A percentile compares a stretch with the other conserved stretches of the same genome.
These are phyloP conservation scores for Cavia aperea DNA, from an alignment of 2,113 vertebrate species.

Conservation along the genomic window DNA sequence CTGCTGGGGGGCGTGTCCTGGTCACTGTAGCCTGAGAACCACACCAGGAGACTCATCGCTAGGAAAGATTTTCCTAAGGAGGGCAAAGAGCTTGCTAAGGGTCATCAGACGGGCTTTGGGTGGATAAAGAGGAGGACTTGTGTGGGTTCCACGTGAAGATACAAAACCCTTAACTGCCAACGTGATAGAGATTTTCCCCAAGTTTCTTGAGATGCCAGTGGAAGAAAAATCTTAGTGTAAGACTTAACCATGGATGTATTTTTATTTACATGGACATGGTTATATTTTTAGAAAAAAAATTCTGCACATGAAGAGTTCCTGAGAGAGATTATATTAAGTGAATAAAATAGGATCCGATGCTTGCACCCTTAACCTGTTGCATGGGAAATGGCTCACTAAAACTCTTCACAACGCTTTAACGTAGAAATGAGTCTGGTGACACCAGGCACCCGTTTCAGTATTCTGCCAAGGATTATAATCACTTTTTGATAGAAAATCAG, in stretches of 20 bases:
- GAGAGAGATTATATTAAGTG: slow-evolving; percentile 9
- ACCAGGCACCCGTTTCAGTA: not conserved
- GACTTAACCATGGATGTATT: not conserved
- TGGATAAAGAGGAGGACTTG: not conserved
- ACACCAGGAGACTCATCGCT: not conserved
- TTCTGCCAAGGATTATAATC: not conserved
- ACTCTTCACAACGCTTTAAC: not conserved
- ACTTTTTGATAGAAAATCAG: slow-evolving; percentile 44
- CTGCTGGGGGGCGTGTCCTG: not conserved
- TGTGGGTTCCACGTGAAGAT: not conserved
- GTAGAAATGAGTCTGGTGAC: not conserved
- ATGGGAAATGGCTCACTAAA: not conserved
- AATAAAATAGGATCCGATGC: not conserved
- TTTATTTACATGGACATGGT: not conserved
- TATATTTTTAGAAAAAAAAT: not conserved
- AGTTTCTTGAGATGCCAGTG: not conserved
- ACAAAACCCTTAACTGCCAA: not conserved
- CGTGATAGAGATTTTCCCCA: not conserved
- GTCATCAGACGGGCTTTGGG: not conserved
- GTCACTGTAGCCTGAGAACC: not conserved
- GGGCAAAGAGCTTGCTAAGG: not conserved
- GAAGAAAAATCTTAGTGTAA: not conserved
- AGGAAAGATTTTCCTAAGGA: not conserved
- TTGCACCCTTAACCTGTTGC: not conserved
- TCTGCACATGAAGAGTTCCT: not conserved